Evolutionary conservation across 2,888 invertebrate genomes (phyloP).

Genomic region (Dione juno): DNA sequence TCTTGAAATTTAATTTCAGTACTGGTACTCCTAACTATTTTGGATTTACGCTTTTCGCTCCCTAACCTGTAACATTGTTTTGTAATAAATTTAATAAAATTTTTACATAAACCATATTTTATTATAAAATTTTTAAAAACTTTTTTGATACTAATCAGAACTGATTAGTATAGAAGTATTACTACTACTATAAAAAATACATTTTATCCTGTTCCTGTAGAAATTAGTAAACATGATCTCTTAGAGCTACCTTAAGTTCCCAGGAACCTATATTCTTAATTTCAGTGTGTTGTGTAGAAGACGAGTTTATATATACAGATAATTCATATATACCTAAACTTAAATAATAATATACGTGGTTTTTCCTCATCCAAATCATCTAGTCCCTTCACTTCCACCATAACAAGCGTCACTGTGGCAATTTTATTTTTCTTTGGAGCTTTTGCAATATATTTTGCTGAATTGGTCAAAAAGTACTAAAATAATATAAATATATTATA

Average conservation of each 20-base stretch:
- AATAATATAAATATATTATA: not conserved
- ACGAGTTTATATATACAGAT: not conserved
- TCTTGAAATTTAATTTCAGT: constrained; percentile 92
- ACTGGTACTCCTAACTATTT: constrained; percentile 86
- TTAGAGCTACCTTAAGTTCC: too few species aligned
- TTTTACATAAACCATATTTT: too few species aligned
- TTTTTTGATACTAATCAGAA: too few species aligned
- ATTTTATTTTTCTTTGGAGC: constrained; percentile 61
- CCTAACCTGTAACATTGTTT: constrained; percentile 86
- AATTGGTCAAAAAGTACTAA: constrained; percentile 70
- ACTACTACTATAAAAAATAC: too few species aligned
- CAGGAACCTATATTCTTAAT: too few species aligned
- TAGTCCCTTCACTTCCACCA: constrained; percentile 95
- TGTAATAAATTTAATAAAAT: not conserved
- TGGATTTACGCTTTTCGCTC: constrained; percentile 97
- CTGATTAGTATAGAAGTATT: too few species aligned
- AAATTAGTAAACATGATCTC: too few species aligned
- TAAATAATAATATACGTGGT: constrained; percentile 92
- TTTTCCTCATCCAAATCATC: constrained; percentile 91
- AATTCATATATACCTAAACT: constrained; percentile 87
- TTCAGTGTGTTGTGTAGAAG: not conserved
- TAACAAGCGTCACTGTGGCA: constrained; percentile 94
- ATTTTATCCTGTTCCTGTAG: too few species aligned
- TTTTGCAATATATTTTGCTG: constrained; percentile 57
- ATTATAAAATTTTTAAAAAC: too few species aligned